These are phyloP conservation scores for Temnothorax ravouxi DNA, from an alignment of 2,888 invertebrate species.

Conservation along the genomic window DNA sequence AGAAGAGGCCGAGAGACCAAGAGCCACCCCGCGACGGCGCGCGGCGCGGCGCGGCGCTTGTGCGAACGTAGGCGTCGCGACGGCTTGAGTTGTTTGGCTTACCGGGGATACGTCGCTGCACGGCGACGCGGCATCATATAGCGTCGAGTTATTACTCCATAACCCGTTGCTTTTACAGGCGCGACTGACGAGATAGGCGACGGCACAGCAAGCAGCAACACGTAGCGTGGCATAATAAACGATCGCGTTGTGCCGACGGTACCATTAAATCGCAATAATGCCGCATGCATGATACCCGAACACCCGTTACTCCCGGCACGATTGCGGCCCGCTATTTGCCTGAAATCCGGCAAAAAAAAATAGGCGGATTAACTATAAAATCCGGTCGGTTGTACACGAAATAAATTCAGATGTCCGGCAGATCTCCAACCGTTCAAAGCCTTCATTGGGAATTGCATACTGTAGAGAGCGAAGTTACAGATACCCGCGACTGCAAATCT, in stretches of 20 bases:
- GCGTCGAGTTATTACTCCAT: constrained; percentile 77
- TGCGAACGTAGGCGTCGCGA: constrained; percentile 62
- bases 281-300: constrained; percentile 36
- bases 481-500: not conserved
- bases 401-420: constrained; percentile 21
- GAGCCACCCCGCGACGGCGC: not conserved
- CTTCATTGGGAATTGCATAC: constrained; percentile 12
- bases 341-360: constrained; percentile 3
- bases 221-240: constrained; percentile 72
- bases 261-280: constrained; percentile 69
- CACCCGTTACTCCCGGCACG: constrained; percentile 14
- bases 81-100: constrained; percentile 69
- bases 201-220: constrained; percentile 63
- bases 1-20: constrained; percentile 15
- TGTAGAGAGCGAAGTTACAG: not conserved
- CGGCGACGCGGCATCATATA: constrained; percentile 34
- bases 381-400: not conserved
- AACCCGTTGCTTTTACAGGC: constrained; percentile 78
- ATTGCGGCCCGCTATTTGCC: constrained; percentile 7
- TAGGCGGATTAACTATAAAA: constrained; percentile 21
- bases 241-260: constrained; percentile 67
- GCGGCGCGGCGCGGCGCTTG: constrained; percentile 33
- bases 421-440: not conserved
- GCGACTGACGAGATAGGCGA: constrained; percentile 64
- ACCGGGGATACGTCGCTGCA: constrained; percentile 52